Evolutionary conservation across 1,140 invertebrate species (phyloP).

Genomic region (Kradibia gibbosae): DNA sequence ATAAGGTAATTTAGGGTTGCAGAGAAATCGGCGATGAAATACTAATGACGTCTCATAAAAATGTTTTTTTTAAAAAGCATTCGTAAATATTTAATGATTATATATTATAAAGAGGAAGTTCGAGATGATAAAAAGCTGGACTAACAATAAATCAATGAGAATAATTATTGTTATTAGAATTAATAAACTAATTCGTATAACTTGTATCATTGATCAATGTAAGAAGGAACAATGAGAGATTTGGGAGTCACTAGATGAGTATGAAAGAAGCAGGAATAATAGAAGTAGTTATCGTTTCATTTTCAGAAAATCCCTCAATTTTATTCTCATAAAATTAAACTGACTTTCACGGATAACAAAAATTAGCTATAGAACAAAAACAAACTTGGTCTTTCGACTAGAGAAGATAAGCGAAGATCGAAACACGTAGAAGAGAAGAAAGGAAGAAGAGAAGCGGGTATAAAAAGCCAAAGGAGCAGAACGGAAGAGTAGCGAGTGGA

Average conservation of each 20-base stretch:
- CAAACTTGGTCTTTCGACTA: conserved; percentile 4
- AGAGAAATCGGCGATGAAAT: background rate
- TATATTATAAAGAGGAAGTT: background rate
- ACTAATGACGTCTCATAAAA: background rate
- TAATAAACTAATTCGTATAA: background rate
- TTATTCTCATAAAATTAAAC: background rate
- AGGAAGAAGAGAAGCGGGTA: background rate
- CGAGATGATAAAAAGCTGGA: background rate
- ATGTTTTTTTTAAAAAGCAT: background rate
- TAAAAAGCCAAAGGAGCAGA: conserved; percentile 3
- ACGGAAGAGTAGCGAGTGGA: conserved; percentile 9
- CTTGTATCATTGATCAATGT: background rate
- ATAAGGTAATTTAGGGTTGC: background rate
- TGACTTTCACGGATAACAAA: background rate
- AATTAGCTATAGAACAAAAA: background rate
- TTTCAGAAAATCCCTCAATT: conserved; percentile 16
- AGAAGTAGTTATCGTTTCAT: conserved; percentile 21
- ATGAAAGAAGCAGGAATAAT: background rate
- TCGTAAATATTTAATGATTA: background rate
- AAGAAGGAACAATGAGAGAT: background rate
- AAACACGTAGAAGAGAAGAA: conserved; percentile 13
- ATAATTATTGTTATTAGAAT: background rate
- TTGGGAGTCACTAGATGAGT: background rate
- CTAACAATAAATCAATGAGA: background rate
- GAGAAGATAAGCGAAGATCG: conserved; percentile 43